Evolutionary conservation across 2,797 vertebrate species (phyloP).

Genomic region (Hylomyscus alleni): DNA sequence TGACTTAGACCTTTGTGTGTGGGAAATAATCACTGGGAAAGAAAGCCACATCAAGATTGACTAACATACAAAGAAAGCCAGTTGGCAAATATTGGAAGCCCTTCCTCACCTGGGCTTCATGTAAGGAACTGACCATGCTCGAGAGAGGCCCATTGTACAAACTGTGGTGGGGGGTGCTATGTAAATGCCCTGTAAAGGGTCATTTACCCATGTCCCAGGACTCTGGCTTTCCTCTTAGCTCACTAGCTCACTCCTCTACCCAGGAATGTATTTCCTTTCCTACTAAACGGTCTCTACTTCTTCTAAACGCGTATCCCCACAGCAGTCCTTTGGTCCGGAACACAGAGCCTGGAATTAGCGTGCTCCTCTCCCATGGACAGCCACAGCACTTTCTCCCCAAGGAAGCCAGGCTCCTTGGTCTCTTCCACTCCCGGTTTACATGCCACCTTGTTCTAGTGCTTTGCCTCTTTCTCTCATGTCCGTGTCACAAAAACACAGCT

Average conservation of each 20-base stretch:
- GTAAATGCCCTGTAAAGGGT: background rate
- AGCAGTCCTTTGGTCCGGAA: background rate
- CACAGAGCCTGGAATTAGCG: background rate
- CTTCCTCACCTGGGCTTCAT: background rate
- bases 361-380: background rate
- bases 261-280: background rate
- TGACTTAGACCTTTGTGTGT: background rate
- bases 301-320: background rate
- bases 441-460: background rate
- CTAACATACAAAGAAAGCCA: background rate
- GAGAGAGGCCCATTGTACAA: background rate
- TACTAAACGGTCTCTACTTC: background rate
- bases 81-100: too few species aligned
- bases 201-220: too few species aligned
- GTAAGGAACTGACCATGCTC: background rate
- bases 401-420: fast-evolving
- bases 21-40: background rate
- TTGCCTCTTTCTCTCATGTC: background rate
- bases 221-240: background rate
- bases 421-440: background rate
- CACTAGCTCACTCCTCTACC: background rate
- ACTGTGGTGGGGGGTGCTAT: background rate
- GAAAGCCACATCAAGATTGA: background rate
- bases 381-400: background rate
- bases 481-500: background rate